Percentiles rank a stretch among this genome's conserved stretches.
These are phyloP conservation scores for Calidris pugnax DNA, from an alignment of 2,113 vertebrate genomes.

Conservation along the genomic window DNA sequence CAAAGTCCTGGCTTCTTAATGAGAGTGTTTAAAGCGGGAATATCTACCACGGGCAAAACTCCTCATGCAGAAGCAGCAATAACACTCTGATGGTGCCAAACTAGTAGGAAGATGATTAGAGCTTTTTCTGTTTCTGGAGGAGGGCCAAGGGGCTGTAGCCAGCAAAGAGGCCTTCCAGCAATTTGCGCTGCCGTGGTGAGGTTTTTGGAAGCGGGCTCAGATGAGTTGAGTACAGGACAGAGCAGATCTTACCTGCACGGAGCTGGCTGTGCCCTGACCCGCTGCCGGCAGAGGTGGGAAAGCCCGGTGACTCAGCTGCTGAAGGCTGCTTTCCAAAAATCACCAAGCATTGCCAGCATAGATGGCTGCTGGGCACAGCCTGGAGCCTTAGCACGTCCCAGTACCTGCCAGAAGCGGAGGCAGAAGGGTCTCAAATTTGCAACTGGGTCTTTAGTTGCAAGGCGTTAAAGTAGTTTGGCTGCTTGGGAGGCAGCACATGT, in stretches of 20 bases:
- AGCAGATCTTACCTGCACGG: background rate
- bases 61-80: slow-evolving; percentile 43
- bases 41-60: background rate
- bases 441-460: background rate
- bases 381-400: background rate
- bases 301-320: background rate
- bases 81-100: slow-evolving; percentile 24
- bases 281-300: background rate
- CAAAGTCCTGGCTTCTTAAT: background rate
- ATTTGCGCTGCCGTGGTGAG: background rate
- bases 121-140: slow-evolving; percentile 31
- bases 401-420: rapidly evolving
- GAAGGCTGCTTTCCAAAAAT: background rate
- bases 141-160: slow-evolving; percentile 21
- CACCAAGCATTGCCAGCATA: background rate
- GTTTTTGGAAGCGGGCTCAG: background rate
- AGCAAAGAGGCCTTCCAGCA: slow-evolving; percentile 29
- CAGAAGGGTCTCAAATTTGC: background rate
- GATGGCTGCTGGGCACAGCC: background rate
- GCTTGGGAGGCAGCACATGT: rapidly evolving
- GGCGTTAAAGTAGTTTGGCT: background rate
- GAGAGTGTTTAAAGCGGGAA: slow-evolving; percentile 18
- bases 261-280: background rate
- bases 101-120: slow-evolving; percentile 52
- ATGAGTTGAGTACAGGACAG: background rate